Base-by-base conservation (phyloP, 2,888 invertebrate species). In the Agrilus mali region DNA sequence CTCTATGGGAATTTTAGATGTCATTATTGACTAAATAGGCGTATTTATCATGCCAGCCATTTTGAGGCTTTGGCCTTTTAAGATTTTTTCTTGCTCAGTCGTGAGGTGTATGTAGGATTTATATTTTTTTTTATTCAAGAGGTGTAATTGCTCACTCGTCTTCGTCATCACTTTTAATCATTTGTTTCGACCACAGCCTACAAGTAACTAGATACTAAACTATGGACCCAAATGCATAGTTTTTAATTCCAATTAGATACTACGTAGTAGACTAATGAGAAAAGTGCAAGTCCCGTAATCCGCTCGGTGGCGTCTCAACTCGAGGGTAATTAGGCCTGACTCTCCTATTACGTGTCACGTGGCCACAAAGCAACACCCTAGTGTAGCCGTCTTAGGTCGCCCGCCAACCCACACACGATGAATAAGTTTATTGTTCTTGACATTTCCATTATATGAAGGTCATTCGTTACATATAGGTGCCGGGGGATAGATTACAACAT, bases 321-420 rank as follows among this genome's bases (percentile, higher is more conserved):
- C 53, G 48, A 49, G 48, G 44, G 55, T 56, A 53, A 63, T 63
- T 63, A 63, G 60, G 57, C 57, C 55, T 55, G 54, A 59, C 58
- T 59, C 62, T 60, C 59, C 61, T 60, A 63, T 63, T 63, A 63
- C 60, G 58, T 58, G 59, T 59, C 61, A 63, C 60, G 60, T 61
- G 62, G 61, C 57, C 55, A 27, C 27, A 27, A 27, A 51, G 53
- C 56, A 57, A 54, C 56, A 56, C 58, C 54, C 46, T 27, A 27
- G 27, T 27, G 10, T 27, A 27, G 27, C 27, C 27, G 8, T 27
- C 27, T 27, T 27, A 27, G 27, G 27, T 27, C 47, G 40, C 51
- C 54, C 58, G 54, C 54, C 55, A 55, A 60, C 56, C 55, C 56
- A 55, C 54, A 54, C 53, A 51, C 54, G 55, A 56, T 58, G 58